Conservation (phyloP, 2,113 vertebrate species). For the Struthidea cinerea region DNA sequence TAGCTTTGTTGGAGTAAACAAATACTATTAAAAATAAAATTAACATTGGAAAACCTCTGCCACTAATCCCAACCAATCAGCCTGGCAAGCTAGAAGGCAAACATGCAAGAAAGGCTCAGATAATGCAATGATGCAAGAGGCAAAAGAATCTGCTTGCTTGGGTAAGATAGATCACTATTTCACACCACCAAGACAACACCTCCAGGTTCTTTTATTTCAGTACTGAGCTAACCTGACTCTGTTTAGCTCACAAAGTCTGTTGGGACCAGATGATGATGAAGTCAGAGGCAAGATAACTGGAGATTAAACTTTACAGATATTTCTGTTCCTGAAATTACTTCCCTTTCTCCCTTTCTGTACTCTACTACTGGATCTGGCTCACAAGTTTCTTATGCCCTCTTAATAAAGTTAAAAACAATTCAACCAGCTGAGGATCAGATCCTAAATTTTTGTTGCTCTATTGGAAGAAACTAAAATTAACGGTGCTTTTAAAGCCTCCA, state of each 20-base stretch:
- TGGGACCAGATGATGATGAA: slow-evolving; percentile 12
- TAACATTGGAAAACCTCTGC: not conserved
- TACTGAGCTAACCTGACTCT: not conserved
- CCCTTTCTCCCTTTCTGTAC: slow-evolving; percentile 46
- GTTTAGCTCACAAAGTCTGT: slow-evolving; percentile 11
- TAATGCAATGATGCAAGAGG: not conserved
- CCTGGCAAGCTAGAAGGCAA: not conserved
- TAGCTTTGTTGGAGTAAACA: slow-evolving; percentile 27
- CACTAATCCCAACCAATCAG: not conserved
- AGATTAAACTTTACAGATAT: slow-evolving; percentile 47
- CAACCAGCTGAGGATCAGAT: not conserved
- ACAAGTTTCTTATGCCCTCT: slow-evolving; percentile 19
- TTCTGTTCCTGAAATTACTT: slow-evolving; percentile 60
- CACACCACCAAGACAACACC: slow-evolving; percentile 1
- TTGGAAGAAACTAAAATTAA: not conserved
- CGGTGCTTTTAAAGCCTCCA: not conserved
- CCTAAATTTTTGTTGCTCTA: not conserved
- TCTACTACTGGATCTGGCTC: not conserved
- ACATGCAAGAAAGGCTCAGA: not conserved
- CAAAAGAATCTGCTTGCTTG: slow-evolving; percentile 21
- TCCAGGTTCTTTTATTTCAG: slow-evolving; percentile 23
- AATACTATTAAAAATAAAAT: slow-evolving; percentile 18
- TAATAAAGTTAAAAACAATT: not conserved
- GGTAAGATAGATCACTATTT: not conserved
- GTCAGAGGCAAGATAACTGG: slow-evolving; percentile 30